Percentiles rank a stretch among this genome's conserved stretches.
phyloP scores from a whole-genome alignment of 30 jellyfish, hydroid and myxozoan species.

The Chironex yamaguchii region DNA sequence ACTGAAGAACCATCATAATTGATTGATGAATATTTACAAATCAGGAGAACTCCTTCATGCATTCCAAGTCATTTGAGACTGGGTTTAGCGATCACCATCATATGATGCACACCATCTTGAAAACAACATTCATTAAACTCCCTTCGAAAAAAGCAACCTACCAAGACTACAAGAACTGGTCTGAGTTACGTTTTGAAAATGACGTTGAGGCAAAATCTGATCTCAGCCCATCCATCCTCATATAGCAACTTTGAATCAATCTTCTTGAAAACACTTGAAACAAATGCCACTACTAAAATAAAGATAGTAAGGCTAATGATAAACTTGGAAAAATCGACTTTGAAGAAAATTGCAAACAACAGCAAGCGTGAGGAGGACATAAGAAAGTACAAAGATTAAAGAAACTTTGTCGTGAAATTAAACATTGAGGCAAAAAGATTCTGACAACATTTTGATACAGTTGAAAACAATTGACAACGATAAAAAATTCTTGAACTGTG shows the following conservation, averaged over 20 bases:
- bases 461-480: neutral
- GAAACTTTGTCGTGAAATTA: conserved; percentile 42
- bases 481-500: conserved; percentile 4
- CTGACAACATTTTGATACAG: no score
- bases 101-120: conserved; percentile 35
- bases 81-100: conserved; percentile 50
- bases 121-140: conserved; percentile 6
- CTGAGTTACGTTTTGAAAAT: neutral
- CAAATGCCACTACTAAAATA: conserved; percentile 24
- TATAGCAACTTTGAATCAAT: conserved; percentile 16
- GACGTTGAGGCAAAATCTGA: conserved; percentile 12
- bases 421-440: conserved; percentile 30
- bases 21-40: conserved; percentile 22
- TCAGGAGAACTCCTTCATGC: conserved; percentile 19
- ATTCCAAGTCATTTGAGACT: conserved; percentile 50
- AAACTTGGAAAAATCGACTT: neutral
- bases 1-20: conserved; percentile 11
- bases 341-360: conserved; percentile 29
- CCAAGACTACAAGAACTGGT: conserved; percentile 13
- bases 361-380: conserved; percentile 20
- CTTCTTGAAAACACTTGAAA: conserved; percentile 37
- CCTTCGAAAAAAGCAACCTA: conserved; percentile 14
- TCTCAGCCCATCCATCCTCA: conserved; percentile 15
- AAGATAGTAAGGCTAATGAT: conserved; percentile 16
- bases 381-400: conserved; percentile 1